Percentiles rank a stretch among this genome's conserved stretches.
These are phyloP conservation scores for Vulpes vulpes DNA, from an alignment of 2,113 vertebrate genomes.

Conservation along the genomic window DNA sequence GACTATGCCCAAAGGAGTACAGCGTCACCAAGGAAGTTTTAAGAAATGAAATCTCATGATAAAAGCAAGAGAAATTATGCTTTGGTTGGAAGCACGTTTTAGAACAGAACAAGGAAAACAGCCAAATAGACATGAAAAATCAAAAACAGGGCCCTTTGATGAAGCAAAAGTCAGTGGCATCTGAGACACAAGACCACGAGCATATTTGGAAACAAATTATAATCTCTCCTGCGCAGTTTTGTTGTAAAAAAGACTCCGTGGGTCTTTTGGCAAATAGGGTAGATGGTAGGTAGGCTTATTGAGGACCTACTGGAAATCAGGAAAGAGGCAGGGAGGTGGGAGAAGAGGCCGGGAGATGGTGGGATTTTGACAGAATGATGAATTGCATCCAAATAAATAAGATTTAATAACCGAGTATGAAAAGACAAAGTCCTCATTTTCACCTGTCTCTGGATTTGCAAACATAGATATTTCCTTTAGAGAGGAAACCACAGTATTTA, in stretches of 20 bases:
- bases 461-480: conserved; percentile 78
- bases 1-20: background rate
- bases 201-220: conserved; percentile 47
- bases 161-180: background rate
- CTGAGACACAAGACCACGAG: conserved; percentile 54
- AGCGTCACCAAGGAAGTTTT: background rate
- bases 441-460: conserved; percentile 77
- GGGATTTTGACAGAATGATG: conserved; percentile 46
- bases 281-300: background rate
- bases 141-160: conserved; percentile 48
- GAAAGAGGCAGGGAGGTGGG: background rate
- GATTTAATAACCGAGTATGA: conserved; percentile 64
- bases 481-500: conserved; percentile 80
- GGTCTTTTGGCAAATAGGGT: background rate
- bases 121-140: conserved; percentile 57
- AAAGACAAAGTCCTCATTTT: conserved; percentile 76
- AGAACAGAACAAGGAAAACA: conserved; percentile 32
- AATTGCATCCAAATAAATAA: conserved; percentile 77
- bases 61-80: conserved; percentile 5
- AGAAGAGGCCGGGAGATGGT: background rate
- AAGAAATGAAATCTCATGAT: conserved; percentile 29
- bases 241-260: background rate
- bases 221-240: conserved; percentile 20
- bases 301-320: background rate
- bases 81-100: conserved; percentile 35